phyloP scores from a whole-genome alignment of 2,888 invertebrate species.

The Microctonus brassicae region DNA sequence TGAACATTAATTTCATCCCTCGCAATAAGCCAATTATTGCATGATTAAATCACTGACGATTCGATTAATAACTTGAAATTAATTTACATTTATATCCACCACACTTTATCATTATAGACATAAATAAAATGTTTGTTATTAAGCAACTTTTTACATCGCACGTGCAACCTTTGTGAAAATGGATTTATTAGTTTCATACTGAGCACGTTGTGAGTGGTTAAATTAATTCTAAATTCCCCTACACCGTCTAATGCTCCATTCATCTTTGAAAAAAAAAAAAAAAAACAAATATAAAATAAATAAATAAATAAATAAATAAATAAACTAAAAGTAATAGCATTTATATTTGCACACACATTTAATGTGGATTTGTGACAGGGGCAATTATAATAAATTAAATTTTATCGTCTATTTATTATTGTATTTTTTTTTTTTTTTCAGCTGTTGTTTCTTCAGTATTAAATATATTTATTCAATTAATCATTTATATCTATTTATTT shows the following conservation, averaged over 20 bases:
- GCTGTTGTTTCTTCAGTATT: neutral
- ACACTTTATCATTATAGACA: neutral
- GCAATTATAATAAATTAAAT: neutral
- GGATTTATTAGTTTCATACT: neutral
- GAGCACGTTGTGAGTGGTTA: neutral
- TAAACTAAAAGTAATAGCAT: neutral
- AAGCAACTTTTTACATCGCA: neutral
- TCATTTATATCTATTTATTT: too few relatives aligned
- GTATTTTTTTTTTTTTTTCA: neutral
- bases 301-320: neutral
- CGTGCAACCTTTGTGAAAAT: neutral
- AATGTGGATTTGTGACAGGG: neutral
- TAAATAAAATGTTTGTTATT: neutral
- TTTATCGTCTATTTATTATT: neutral
- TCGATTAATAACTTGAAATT: conserved; percentile 3
- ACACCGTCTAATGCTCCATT: neutral
- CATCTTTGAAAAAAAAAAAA: neutral
- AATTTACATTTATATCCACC: neutral
- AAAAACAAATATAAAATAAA: too few relatives aligned
- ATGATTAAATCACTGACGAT: conserved; percentile 1
- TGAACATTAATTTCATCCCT: neutral
- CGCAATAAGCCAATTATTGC: neutral
- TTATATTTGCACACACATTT: neutral
- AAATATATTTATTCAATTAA: too few relatives aligned
- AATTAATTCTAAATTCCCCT: conserved; percentile 13